Evolutionary conservation across 2,888 invertebrate species (phyloP).

Genomic region (Zaprionus bogoriensis): DNA sequence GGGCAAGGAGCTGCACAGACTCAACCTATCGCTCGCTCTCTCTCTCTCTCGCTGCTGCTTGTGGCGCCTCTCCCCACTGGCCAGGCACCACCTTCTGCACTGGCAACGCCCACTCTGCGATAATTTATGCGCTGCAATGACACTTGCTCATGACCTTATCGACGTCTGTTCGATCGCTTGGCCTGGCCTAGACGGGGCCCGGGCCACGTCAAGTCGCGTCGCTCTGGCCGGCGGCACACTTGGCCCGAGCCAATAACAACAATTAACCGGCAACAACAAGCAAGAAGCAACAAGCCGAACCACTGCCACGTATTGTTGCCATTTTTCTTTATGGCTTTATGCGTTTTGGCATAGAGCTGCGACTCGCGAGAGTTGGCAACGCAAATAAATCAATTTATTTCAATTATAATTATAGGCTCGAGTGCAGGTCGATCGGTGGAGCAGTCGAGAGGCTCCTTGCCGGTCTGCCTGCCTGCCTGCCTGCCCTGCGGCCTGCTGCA

Average conservation of each 20-base stretch:
- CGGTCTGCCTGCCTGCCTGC: slow-evolving; percentile 10
- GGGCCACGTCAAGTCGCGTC: slow-evolving; percentile 16
- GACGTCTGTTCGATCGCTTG: slow-evolving; percentile 36
- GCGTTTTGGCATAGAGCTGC: slow-evolving; percentile 71
- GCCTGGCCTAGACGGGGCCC: slow-evolving; percentile 32
- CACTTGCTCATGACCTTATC: slow-evolving; percentile 79
- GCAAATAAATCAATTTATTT: slow-evolving; percentile 82
- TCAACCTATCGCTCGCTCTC: slow-evolving; percentile 11
- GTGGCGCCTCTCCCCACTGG: background rate
- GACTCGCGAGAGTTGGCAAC: slow-evolving; percentile 54
- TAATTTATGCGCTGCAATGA: slow-evolving; percentile 77
- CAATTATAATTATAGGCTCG: slow-evolving; percentile 81
- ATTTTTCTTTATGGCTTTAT: slow-evolving; percentile 71
- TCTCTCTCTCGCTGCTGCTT: too few species aligned
- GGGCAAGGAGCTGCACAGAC: slow-evolving; percentile 35
- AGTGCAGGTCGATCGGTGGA: slow-evolving; percentile 35
- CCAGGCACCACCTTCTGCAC: slow-evolving; percentile 11
- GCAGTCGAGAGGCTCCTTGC: slow-evolving; percentile 4
- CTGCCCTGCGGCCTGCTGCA: slow-evolving; percentile 34
- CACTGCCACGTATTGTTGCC: slow-evolving; percentile 72
- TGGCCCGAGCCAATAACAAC: slow-evolving; percentile 73
- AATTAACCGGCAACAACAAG: slow-evolving; percentile 56
- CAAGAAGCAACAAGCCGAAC: slow-evolving; percentile 24
- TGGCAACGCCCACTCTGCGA: slow-evolving; percentile 35
- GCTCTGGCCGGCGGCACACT: slow-evolving; percentile 59